phyloP scores from a whole-genome alignment of 2,888 invertebrate genomes.

The Scaptomyza cyrtandrae region DNA sequence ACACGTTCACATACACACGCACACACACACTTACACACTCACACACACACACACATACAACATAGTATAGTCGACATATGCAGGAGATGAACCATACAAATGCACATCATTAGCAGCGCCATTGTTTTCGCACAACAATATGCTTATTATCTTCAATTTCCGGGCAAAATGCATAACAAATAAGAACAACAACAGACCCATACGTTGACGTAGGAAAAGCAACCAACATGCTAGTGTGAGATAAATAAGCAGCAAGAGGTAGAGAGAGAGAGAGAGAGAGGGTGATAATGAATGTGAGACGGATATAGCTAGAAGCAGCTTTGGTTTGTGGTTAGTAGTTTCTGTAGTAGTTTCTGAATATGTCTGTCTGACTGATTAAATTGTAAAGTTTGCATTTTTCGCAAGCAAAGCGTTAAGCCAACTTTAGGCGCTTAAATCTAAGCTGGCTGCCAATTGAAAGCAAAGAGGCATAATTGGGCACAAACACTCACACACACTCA shows the following conservation, averaged over 20 bases:
- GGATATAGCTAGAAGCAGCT: constrained; percentile 8
- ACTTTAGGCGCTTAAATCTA: constrained; percentile 72
- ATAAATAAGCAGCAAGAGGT: neutral
- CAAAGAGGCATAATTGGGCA: constrained; percentile 44
- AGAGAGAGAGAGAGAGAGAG: constrained; percentile 1
- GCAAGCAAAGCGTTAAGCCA: constrained; percentile 50
- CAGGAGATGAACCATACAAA: constrained; percentile 55
- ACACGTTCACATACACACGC: constrained; percentile 9
- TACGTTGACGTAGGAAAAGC: neutral
- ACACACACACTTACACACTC: constrained; percentile 6
- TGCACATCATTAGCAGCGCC: constrained; percentile 78
- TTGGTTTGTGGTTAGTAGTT: constrained; percentile 56
- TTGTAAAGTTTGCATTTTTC: constrained; percentile 71
- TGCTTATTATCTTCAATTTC: constrained; percentile 82
- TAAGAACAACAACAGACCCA: constrained; percentile 67
- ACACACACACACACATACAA: constrained; percentile 7
- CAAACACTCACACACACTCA: constrained; percentile 7
- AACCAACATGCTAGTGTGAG: neutral
- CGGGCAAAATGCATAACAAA: constrained; percentile 79
- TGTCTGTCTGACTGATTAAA: constrained; percentile 53
- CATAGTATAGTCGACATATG: constrained; percentile 15
- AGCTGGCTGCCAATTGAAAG: constrained; percentile 64
- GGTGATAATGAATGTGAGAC: neutral
- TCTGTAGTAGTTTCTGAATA: no score
- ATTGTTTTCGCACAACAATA: constrained; percentile 81